Evolutionary conservation across 2,797 vertebrate genomes (phyloP).

Genomic region (Emydoidea blandingii): DNA sequence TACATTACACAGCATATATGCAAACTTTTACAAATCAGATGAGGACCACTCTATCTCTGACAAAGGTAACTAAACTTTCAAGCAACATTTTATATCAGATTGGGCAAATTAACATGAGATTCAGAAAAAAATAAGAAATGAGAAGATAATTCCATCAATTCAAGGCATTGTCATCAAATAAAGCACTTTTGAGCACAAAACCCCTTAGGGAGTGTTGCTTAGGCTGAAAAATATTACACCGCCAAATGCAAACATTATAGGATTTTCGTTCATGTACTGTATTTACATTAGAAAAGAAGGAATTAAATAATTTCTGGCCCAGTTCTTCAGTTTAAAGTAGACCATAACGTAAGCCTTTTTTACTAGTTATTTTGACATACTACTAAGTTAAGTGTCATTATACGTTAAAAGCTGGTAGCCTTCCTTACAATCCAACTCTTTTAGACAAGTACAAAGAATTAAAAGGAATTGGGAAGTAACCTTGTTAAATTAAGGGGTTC

Average conservation of each 20-base stretch:
- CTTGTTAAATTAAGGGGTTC: conserved; percentile 61
- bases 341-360: neutral
- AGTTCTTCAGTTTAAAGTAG: neutral
- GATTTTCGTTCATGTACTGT: neutral
- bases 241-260: neutral
- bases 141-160: neutral
- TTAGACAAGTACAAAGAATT: conserved; percentile 31
- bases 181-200: neutral
- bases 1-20: neutral
- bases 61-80: neutral
- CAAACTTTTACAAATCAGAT: conserved; percentile 7
- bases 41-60: neutral
- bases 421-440: conserved; percentile 20
- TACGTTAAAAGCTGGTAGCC: neutral
- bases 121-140: neutral
- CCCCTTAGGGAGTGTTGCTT: neutral
- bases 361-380: conserved; percentile 28
- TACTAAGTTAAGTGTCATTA: conserved; percentile 32
- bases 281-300: conserved; percentile 1
- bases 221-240: conserved; percentile 5
- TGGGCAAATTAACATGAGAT: neutral
- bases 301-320: neutral
- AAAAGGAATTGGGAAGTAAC: conserved; percentile 49
- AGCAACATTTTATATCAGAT: neutral
- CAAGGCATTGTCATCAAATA: neutral